A percentile compares a stretch with the other conserved stretches of the same genome.
Conservation (phyloP, 1,140 invertebrate genomes). For the Potamilus streckersoni region DNA sequence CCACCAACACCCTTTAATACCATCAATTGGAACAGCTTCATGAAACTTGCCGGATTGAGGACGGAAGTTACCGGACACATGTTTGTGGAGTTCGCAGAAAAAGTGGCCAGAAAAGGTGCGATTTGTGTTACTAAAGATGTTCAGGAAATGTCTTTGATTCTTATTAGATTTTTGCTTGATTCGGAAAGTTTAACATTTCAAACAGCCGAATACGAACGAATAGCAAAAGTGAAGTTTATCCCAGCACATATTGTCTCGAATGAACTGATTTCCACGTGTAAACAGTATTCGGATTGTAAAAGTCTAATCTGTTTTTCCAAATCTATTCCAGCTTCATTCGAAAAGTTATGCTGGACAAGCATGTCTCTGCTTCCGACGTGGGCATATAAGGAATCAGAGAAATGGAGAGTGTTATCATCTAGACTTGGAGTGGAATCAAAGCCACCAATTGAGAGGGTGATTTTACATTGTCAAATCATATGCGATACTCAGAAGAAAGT, state of each 20-base stretch:
- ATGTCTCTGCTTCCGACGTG: not conserved
- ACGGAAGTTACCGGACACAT: constrained; percentile 1
- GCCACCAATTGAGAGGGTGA: too few relatives aligned
- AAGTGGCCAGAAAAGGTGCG: constrained; percentile 1
- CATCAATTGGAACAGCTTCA: constrained; percentile 4
- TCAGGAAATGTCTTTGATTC: not conserved
- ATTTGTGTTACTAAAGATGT: not conserved
- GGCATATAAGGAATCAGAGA: too few relatives aligned
- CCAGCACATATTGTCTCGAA: not conserved
- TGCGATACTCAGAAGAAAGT: too few relatives aligned
- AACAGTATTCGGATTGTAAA: not conserved
- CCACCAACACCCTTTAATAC: constrained; percentile 1
- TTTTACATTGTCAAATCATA: too few relatives aligned
- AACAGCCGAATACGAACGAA: not conserved
- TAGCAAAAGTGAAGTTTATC: constrained; percentile 7
- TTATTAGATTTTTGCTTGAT: not conserved
- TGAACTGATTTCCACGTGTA: not conserved
- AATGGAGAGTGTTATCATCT: too few relatives aligned
- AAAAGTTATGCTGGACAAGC: constrained; percentile 9
- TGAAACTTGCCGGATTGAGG: constrained; percentile 15
- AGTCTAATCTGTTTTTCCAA: constrained; percentile 7
- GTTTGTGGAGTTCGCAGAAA: constrained; percentile 15
- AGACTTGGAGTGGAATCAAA: too few relatives aligned
- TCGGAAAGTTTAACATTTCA: not conserved
- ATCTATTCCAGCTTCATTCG: not conserved